Percentiles rank a stretch among this genome's conserved stretches.
Conservation (phyloP, 2,797 vertebrate species). For the Xenopus petersii region DNA sequence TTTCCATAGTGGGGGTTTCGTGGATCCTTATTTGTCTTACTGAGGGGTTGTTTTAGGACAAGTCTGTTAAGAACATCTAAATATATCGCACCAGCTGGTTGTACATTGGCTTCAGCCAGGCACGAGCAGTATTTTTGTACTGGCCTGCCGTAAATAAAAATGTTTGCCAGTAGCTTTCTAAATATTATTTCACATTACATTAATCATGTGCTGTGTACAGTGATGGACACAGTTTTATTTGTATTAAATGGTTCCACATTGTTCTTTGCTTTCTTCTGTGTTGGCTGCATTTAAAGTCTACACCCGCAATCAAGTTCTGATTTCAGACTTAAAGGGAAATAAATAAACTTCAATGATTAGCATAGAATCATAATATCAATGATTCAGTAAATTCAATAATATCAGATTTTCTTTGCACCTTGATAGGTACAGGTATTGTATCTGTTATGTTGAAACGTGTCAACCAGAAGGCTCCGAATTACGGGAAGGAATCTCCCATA, state of each 20-base stretch:
- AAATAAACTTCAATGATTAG: too few relatives aligned
- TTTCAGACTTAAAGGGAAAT: too few relatives aligned
- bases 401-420: too few relatives aligned
- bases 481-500: too few relatives aligned
- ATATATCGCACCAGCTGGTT: conserved; percentile 44
- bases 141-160: conserved; percentile 14
- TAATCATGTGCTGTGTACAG: not conserved
- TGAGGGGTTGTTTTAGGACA: conserved; percentile 43
- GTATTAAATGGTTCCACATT: not conserved
- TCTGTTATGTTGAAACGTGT: too few relatives aligned
- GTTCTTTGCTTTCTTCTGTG: not conserved
- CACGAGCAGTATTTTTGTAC: conserved; percentile 11
- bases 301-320: too few relatives aligned
- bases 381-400: too few relatives aligned
- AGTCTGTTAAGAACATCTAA: conserved; percentile 33
- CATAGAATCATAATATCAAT: too few relatives aligned
- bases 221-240: not conserved
- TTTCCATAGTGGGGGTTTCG: conserved; percentile 34
- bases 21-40: conserved; percentile 39
- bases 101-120: conserved; percentile 3
- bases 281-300: too few relatives aligned
- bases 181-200: conserved; percentile 11
- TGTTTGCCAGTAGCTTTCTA: conserved; percentile 12
- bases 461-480: too few relatives aligned
- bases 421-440: too few relatives aligned